Evolutionary conservation across 2,797 vertebrate genomes (phyloP), one percentile per base, ranked within the genome.

Genomic region (Eidolon dupreanum): DNA sequence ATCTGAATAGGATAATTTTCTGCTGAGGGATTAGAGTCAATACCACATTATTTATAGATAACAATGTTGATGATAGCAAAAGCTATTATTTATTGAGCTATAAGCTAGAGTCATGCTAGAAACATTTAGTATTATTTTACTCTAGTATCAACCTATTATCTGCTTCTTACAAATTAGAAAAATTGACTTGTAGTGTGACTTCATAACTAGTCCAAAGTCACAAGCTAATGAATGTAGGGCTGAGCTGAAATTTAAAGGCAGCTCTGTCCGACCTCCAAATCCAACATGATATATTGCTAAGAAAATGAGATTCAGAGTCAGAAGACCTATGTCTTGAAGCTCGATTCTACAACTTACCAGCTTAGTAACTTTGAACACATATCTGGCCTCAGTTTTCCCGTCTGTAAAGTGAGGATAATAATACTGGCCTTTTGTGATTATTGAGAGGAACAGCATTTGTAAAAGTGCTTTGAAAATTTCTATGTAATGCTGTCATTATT

Each of bases 111-210:
- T 51, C 53, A 51, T 41, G 43, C 17, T 63, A 49, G 28, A 84
- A 59, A 36, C 57, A 79, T 68, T 82, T 41, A 11, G 28, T 86
- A 65, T 79, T 79, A 43, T 51, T 68, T 74, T 36, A 86, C 2
- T 70, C 53, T 89, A 0, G 0, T 33, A 51, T 46, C 19, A 81
- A 86, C 66, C 10, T 49, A 53, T 70, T 83, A 63, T 66, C 31
- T 68, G 59, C 66, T 73, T 79, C 36, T 91, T 75, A 92, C 68
- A 41, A 46, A 43, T 22, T 57, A 95, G 77, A 55, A 88, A 88
- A 78, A 70, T 3, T 70, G 68, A 85, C 8, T 16, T 51, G 88
- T 46, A 82, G 4, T 63, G 61, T 77, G 49, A 81, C 46, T 78
- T 78, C n/a, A 90, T 49, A 70, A 79, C 31, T 63, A 36, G 31